Percentiles rank a stretch among this genome's conserved stretches.
phyloP scores from a whole-genome alignment of 2,797 vertebrate genomes.

The Micropoecilia bifurca region DNA sequence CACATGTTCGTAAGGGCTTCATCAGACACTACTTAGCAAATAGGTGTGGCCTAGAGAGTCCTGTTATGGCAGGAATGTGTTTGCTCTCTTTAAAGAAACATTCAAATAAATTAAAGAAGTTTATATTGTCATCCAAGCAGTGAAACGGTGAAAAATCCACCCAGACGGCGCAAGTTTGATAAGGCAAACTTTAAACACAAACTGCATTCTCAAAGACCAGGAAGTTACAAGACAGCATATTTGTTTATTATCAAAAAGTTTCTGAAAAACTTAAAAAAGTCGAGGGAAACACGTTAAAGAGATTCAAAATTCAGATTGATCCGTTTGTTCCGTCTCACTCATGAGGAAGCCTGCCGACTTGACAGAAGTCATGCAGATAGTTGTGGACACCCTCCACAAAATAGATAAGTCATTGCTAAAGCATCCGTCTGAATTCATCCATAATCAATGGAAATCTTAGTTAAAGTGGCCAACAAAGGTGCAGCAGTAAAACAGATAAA shows the following conservation, averaged over 20 bases:
- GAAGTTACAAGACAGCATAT: slow-evolving; percentile 26
- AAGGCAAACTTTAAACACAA: slow-evolving; percentile 51
- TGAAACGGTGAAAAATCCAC: slow-evolving; percentile 26
- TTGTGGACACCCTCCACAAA: not conserved
- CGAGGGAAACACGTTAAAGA: not conserved
- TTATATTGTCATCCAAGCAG: slow-evolving; percentile 21
- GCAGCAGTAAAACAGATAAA: too few relatives aligned
- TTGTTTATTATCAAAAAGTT: not conserved
- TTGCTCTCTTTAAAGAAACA: slow-evolving; percentile 16
- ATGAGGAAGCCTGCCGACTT: not conserved
- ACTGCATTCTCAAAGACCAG: slow-evolving; percentile 67
- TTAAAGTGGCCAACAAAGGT: not conserved
- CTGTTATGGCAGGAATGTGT: slow-evolving; percentile 35
- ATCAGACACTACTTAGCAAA: slow-evolving; percentile 42
- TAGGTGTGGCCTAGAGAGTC: slow-evolving; percentile 59
- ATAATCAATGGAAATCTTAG: not conserved
- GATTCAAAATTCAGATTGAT: not conserved
- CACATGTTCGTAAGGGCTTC: slow-evolving; percentile 33
- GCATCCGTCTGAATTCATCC: not conserved
- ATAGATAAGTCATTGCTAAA: not conserved
- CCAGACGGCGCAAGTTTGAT: slow-evolving; percentile 19
- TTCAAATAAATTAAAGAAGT: slow-evolving; percentile 5
- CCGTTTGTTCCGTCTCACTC: not conserved
- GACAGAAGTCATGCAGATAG: not conserved
- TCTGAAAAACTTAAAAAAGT: not conserved